These are phyloP conservation scores for Stichodactyla helianthus DNA, from an alignment of 64 coral and sea anemone genomes.

Conservation along the genomic window DNA sequence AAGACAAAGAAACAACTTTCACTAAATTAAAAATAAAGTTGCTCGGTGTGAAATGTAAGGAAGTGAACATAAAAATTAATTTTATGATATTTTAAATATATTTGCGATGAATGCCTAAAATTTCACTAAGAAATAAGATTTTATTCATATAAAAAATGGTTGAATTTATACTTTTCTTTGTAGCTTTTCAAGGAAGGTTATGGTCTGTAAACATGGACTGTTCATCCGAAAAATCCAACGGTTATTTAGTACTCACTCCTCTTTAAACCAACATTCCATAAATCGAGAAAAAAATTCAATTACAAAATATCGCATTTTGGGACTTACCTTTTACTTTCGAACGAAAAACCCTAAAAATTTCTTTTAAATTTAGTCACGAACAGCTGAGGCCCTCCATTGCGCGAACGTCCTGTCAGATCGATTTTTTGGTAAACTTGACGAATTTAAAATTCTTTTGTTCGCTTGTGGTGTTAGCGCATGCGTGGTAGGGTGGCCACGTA, in stretches of 20 bases:
- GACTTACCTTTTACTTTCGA: slow-evolving; percentile 6
- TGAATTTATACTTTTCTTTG: background rate
- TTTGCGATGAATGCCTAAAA: background rate
- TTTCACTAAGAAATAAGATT: background rate
- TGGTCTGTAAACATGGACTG: slow-evolving; percentile 21
- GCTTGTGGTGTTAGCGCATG: slow-evolving; percentile 41
- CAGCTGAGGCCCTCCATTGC: background rate
- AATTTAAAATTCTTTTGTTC: slow-evolving; percentile 96
- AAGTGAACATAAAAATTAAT: background rate
- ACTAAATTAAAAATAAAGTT: no score
- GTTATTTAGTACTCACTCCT: background rate
- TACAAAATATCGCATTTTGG: background rate
- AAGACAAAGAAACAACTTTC: no score
- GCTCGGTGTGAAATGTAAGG: no score
- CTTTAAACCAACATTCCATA: background rate
- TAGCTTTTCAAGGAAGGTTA: background rate
- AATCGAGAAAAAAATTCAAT: background rate
- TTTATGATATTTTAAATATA: background rate
- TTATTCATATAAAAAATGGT: background rate
- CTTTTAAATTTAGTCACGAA: slow-evolving; percentile 7
- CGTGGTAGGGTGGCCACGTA: slow-evolving; percentile 66
- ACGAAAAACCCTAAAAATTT: background rate
- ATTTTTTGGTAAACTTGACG: slow-evolving; percentile 9
- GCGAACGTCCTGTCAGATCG: slow-evolving; percentile 4
- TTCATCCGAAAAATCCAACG: slow-evolving; percentile 29